Evolutionary conservation across 2,888 invertebrate genomes (phyloP), one percentile per base, ranked within the genome.

Genomic region (Cephus runcator): DNA sequence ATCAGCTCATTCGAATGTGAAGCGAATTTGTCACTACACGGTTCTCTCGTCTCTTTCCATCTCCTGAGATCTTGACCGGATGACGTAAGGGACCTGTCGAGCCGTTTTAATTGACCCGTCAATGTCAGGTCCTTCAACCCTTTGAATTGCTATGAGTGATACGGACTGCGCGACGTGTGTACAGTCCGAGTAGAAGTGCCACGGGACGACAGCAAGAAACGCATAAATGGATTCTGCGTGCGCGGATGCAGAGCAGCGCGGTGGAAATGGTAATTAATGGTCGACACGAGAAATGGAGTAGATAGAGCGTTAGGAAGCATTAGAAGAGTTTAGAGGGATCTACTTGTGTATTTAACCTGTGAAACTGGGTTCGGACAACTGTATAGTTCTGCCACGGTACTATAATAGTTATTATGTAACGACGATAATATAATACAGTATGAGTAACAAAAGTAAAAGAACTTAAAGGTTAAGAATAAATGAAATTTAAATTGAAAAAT

Each of bases 341-440:
- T 82, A 81, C 82, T 56, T 81, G 83, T 80, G 81, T 82, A 84
- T 83, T 84, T 85, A 83, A 83, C 85, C 87, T 85, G 84, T 85
- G 83, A 85, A 87, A 86, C 86, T 86, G 88, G 86, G 85, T 84
- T 85, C 85, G 86, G 82, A 86, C 84, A 87, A 87, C 84, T 88
- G 88, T 89, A 88, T 88, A 90, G 88, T 88, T 90, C 87, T 85
- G 88, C 88, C 87, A 87, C 87, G 87, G 87, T 89, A 89, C 85
- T 89, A 88, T 86, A 85, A 87, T 85, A 85, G 87, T 86, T 89
- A 88, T 87, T 89, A 87, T 89, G 87, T 90, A 90, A 90, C 87
- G 87, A 87, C 87, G 88, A 88, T 88, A 80, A 79, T 87, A 86
- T 86, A 84, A 88, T 86, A 87, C 83, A 83, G 84, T 84, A 85